Conservation (phyloP, 2,797 vertebrate genomes). For the Myiothlypis chrysogaster region DNA sequence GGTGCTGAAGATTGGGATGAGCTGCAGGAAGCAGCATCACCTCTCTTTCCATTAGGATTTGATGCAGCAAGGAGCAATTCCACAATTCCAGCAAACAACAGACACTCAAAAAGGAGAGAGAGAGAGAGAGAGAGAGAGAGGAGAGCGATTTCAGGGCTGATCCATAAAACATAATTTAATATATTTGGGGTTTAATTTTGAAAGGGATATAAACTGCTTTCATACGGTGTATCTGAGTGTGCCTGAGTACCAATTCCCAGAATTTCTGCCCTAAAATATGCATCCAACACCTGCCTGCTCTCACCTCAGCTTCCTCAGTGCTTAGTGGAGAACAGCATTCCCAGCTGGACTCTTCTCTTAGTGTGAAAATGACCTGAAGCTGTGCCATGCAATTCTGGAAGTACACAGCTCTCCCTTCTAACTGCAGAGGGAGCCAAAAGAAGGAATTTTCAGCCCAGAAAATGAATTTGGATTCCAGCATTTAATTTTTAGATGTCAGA, state of each 20-base stretch:
- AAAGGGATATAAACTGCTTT: neutral
- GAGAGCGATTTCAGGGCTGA: neutral
- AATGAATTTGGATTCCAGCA: neutral
- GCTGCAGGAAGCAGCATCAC: neutral
- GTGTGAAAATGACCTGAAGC: neutral
- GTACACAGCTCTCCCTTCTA: neutral
- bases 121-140: neutral
- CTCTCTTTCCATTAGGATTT: neutral
- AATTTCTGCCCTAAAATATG: neutral
- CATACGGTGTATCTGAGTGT: fast-evolving
- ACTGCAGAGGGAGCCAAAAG: neutral
- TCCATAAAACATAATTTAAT: neutral
- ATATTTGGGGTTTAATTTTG: neutral
- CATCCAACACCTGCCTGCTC: neutral
- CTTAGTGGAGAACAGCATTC: neutral
- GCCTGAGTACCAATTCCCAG: neutral
- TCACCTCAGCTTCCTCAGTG: neutral
- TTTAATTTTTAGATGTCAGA: neutral
- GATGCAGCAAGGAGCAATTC: neutral
- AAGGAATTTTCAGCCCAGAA: neutral
- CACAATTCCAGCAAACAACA: neutral
- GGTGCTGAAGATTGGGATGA: neutral
- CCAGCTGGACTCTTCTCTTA: neutral
- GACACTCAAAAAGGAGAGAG: neutral
- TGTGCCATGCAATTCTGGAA: neutral